A percentile compares a stretch with the other conserved stretches of the same genome.
Evolutionary conservation across 2,797 vertebrate species (phyloP).

Genomic region (Acrossocheilus wenchowensis): DNA sequence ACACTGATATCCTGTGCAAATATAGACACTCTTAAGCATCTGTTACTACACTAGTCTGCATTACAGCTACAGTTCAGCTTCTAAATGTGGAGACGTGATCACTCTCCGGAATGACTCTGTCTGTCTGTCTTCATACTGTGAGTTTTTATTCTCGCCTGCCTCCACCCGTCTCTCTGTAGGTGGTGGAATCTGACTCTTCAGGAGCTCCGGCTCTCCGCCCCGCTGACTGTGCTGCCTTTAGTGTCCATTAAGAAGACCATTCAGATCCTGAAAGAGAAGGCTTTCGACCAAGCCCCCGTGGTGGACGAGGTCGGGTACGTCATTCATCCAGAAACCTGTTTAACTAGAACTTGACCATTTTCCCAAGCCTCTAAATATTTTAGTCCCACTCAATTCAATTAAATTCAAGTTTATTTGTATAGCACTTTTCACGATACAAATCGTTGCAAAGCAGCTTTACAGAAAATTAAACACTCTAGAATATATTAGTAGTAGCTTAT

Average conservation of each 20-base stretch:
- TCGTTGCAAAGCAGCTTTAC: no score
- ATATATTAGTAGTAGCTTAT: no score
- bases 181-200: constrained; percentile 94
- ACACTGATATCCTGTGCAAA: background rate
- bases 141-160: background rate
- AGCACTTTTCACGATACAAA: no score
- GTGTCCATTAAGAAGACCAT: constrained; percentile 91
- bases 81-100: background rate
- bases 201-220: constrained; percentile 85
- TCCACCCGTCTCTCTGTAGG: constrained; percentile 72
- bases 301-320: constrained; percentile 89
- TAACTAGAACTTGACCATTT: background rate
- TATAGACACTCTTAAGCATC: background rate
- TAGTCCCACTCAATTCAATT: background rate
- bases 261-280: constrained; percentile 91
- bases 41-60: background rate
- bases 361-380: background rate
- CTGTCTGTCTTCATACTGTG: background rate
- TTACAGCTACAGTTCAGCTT: background rate
- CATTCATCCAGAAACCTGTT: background rate
- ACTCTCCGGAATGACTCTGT: no score
- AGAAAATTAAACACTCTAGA: no score
- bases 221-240: constrained; percentile 89
- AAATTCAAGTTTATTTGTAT: no score
- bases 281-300: constrained; percentile 95